Evolutionary conservation across 2,888 invertebrate genomes (phyloP).

Genomic region (Hesperia comma): DNA sequence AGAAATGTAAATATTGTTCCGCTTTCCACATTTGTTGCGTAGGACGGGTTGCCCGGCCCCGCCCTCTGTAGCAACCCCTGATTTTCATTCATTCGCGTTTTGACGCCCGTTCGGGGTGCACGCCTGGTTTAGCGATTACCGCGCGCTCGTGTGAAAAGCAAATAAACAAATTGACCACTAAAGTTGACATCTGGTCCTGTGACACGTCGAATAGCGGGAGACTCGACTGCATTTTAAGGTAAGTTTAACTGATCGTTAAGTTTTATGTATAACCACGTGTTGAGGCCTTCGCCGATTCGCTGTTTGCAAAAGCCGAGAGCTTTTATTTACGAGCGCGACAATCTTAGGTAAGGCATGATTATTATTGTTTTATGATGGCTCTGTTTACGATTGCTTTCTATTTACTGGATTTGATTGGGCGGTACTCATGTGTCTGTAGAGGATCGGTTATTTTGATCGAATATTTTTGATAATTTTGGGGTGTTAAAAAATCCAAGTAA

Average conservation of each 20-base stretch:
- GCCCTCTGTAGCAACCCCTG: slow-evolving; percentile 70
- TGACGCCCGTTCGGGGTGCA: slow-evolving; percentile 52
- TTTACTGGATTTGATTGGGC: too few relatives aligned
- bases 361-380: background rate
- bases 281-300: slow-evolving; percentile 1
- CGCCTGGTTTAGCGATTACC: slow-evolving; percentile 42
- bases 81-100: slow-evolving; percentile 73
- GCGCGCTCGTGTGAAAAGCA: slow-evolving; percentile 58
- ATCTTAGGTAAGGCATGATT: slow-evolving; percentile 1
- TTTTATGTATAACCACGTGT: slow-evolving; percentile 16
- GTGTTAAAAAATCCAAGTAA: too few relatives aligned
- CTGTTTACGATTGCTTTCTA: background rate
- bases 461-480: too few relatives aligned
- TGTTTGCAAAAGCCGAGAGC: background rate
- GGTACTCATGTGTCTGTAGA: too few relatives aligned
- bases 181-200: slow-evolving; percentile 21
- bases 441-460: too few relatives aligned
- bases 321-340: background rate
- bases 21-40: slow-evolving; percentile 55
- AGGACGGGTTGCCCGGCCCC: slow-evolving; percentile 60
- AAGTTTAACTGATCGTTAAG: slow-evolving; percentile 22
- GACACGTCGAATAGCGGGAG: slow-evolving; percentile 14
- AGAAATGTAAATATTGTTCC: slow-evolving; percentile 20
- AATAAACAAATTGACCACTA: slow-evolving; percentile 58
- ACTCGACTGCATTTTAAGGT: slow-evolving; percentile 37